Conservation (phyloP, 1,140 invertebrate species). For the Calosoma granatense region DNA sequence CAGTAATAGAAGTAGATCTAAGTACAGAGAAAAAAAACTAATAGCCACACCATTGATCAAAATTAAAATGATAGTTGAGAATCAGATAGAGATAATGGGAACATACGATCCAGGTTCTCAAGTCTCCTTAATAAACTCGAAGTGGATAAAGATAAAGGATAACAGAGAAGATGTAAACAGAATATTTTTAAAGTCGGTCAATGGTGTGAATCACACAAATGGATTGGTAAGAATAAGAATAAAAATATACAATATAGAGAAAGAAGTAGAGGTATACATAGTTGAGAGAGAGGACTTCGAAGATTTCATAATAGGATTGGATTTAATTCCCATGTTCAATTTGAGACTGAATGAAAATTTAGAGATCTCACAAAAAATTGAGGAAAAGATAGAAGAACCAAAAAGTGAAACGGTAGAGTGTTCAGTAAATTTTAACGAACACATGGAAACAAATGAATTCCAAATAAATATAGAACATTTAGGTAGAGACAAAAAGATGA, state of each 20-base stretch:
- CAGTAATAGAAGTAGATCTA: too few species aligned
- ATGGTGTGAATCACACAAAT: slow-evolving; percentile 9
- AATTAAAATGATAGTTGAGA: too few species aligned
- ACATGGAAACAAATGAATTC: too few species aligned
- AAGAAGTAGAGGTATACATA: slow-evolving; percentile 5
- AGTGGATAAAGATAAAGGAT: slow-evolving; percentile 9
- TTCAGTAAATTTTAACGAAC: slow-evolving; percentile 8
- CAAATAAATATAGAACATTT: too few species aligned
- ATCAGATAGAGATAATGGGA: too few species aligned
- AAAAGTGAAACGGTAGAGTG: neutral
- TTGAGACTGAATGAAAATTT: slow-evolving; percentile 6
- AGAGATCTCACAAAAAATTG: neutral
- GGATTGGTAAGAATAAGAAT: slow-evolving; percentile 7
- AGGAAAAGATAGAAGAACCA: neutral
- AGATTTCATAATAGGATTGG: slow-evolving; percentile 10
- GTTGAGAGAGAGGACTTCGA: slow-evolving; percentile 8
- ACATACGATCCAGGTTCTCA: too few species aligned
- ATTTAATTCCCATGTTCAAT: slow-evolving; percentile 5
- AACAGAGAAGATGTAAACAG: slow-evolving; percentile 8
- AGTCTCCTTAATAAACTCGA: slow-evolving; percentile 16
- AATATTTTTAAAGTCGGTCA: slow-evolving; percentile 11
- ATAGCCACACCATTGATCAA: too few species aligned
- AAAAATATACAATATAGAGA: slow-evolving; percentile 10
- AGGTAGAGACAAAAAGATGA: neutral
- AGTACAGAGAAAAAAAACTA: too few species aligned